Evolutionary conservation across 2,113 vertebrate species (phyloP).

Genomic region (Erythrolamprus reginae): DNA sequence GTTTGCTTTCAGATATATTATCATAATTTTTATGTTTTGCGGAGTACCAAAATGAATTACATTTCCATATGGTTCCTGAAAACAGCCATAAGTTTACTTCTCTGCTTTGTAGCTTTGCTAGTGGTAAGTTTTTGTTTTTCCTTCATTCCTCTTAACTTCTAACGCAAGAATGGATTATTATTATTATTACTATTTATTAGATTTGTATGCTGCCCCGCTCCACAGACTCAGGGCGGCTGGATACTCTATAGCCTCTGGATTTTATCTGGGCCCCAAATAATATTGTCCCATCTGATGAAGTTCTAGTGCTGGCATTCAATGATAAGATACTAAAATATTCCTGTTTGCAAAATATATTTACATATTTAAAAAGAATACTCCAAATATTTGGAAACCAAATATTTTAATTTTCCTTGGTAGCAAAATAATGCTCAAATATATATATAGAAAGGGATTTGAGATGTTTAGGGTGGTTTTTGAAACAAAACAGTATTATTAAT

Average conservation of each 20-base stretch:
- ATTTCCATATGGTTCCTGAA: neutral
- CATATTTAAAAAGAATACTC: neutral
- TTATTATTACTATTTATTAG: no score
- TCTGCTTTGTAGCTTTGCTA: neutral
- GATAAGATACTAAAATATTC: neutral
- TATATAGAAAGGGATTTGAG: neutral
- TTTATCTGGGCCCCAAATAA: neutral
- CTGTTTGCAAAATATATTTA: neutral
- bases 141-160: neutral
- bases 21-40: neutral
- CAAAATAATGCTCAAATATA: neutral
- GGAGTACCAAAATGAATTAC: rapidly evolving
- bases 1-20: neutral
- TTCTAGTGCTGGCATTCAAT: neutral
- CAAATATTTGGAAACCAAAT: neutral
- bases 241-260: neutral
- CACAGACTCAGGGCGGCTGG: no score
- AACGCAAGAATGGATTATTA: neutral
- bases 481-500: neutral
- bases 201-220: no score
- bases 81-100: neutral
- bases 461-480: neutral
- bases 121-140: neutral
- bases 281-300: neutral
- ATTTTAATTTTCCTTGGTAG: neutral